Evolutionary conservation across 2,113 vertebrate species (phyloP).

Genomic region (Tyto alba): DNA sequence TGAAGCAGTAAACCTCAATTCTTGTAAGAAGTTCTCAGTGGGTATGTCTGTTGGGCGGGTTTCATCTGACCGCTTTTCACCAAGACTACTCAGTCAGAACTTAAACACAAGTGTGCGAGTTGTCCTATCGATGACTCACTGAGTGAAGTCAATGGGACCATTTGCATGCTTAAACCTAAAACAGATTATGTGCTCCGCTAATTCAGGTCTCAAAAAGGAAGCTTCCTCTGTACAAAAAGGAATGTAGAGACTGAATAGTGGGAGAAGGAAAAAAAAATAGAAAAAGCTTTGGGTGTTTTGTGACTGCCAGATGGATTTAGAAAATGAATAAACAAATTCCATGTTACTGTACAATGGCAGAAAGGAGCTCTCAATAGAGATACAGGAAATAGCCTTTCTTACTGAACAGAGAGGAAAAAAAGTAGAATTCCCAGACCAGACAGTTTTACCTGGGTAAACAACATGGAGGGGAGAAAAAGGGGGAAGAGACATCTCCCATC

Average conservation of each 20-base stretch:
- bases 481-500: neutral
- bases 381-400: neutral
- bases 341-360: neutral
- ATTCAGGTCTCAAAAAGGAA: neutral
- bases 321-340: constrained; percentile 2
- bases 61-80: neutral
- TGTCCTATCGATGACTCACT: neutral
- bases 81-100: neutral
- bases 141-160: neutral
- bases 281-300: neutral
- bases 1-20: neutral
- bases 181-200: neutral
- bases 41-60: neutral
- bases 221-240: neutral
- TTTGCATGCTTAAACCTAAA: neutral
- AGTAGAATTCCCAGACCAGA: neutral
- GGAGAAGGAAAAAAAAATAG: neutral
- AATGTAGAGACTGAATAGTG: neutral
- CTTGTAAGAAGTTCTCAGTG: neutral
- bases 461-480: neutral
- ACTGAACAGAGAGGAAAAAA: neutral
- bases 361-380: neutral
- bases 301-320: neutral
- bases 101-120: neutral
- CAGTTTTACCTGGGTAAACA: neutral